These are phyloP conservation scores for Galagoides demidoff DNA, from an alignment of 2,797 vertebrate genomes.

Conservation along the genomic window DNA sequence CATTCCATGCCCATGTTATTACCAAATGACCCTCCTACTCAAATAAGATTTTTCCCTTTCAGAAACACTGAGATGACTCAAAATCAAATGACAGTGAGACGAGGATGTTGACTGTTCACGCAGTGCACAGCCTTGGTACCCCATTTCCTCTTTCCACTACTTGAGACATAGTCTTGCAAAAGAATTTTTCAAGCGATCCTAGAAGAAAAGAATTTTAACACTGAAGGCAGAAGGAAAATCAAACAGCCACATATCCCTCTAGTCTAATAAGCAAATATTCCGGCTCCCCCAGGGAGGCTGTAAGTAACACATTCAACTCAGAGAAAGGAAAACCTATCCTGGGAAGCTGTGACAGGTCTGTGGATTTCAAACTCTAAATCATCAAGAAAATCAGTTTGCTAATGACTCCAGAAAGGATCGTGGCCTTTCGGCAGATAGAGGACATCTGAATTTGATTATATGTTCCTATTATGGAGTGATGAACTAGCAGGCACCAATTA, in stretches of 20 bases:
- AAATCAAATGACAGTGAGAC: conserved; percentile 14
- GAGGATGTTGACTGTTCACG: not conserved
- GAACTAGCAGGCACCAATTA: not conserved
- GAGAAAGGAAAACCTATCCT: not conserved
- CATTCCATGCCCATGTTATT: not conserved
- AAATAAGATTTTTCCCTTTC: not conserved
- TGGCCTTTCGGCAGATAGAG: not conserved
- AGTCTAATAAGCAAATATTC: not conserved
- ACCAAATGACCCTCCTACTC: not conserved
- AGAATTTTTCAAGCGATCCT: conserved; percentile 43
- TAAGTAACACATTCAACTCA: not conserved
- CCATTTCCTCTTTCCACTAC: conserved; percentile 4
- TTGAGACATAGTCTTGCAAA: conserved; percentile 52
- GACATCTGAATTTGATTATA: not conserved
- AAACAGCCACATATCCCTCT: not conserved
- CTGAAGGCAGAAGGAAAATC: not conserved
- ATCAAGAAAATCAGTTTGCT: not conserved
- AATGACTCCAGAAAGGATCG: not conserved
- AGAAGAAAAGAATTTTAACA: conserved; percentile 33
- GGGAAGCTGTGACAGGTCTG: not conserved
- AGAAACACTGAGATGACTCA: not conserved
- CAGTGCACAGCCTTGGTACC: not conserved
- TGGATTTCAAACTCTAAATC: conserved; percentile 16
- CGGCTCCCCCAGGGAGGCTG: not conserved
- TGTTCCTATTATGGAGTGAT: not conserved